Evolutionary conservation across 2,888 invertebrate species (phyloP), one percentile per base, ranked within the genome.

Genomic region (Aradus depressus): DNA sequence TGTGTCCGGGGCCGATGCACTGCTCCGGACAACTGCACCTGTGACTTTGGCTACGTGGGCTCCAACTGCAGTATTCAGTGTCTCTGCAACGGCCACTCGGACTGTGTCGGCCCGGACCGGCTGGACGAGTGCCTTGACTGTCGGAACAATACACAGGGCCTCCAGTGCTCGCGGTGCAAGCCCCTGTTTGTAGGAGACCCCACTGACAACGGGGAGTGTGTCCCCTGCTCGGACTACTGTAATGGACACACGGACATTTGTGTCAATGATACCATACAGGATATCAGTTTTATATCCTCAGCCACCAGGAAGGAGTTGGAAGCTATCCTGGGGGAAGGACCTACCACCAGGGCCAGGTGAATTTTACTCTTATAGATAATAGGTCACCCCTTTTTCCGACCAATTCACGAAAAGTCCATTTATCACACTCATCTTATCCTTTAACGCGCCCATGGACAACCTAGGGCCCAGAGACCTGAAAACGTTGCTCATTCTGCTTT

Each of bases 41-140:
- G 95, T 66, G 83, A 90, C 71, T 95, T 96, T 70, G 93, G 93
- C 51, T 95, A 87, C 68, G 91, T 95, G 21, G 93, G 95, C 48
- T 81, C 83, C 60, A 91, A 92, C 71, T 96, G 95, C 67, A 87
- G 87, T 61, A 87, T 87, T 56, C 87, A 90, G 68, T 95, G 95
- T 66, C 82, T 88, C 66, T 96, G 95, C 67, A 92, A 95, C 66
- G 91, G 91, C 0, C 92, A 95, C 70, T 85, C 92, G 51, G 79
- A 92, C 66, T 96, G 95, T 66, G 81, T 79, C 62, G 88, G 90
- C 1, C 88, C 88, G 5, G 85, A 88, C 64, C 81, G 82, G 62
- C 74, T 89, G 54, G 83, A 86, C 64, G 75, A 77, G 54, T 95
- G 95, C 65, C 70, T 81, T 31, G 73, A 83, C 66, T 95, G 95